Evolutionary conservation across 2,797 vertebrate genomes (phyloP), one percentile per base, ranked within the genome.

Genomic region (Salmo trutta): DNA sequence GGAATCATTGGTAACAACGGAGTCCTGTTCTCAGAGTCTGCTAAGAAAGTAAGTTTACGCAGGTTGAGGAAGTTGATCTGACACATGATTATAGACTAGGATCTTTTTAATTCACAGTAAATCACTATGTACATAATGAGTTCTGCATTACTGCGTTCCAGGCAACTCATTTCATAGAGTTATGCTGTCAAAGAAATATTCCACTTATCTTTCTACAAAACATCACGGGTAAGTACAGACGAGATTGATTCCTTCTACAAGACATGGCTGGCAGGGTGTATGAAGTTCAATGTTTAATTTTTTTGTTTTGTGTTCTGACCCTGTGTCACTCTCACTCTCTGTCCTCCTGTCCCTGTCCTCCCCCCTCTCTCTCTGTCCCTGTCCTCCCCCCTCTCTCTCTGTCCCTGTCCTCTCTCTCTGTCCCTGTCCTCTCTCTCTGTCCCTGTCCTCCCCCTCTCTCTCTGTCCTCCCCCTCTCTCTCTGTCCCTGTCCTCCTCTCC

Each of bases 1-100:
- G 98, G 98, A 89, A 98, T 99, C 85, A 95, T 99, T 89, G 98
- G 97, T 82, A 99, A 99, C 93, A 99, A 99, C 53, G 98, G 98
- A 75, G 97, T 99, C 84, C 93, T 99, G 80, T 99, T 99, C 90
- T 99, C 98, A 83, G 98, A 99, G 87, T 99, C 97, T 47, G 97
- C 97, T 59, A 99, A 98, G 93, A 99, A 99, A 94, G 97, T 95
- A 93, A 93, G 88, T 87, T 76, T 10, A 10, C 24, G 21, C 41
- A 12, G 10, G 10, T 73, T 66, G 67, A 69, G 1, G 54, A 24
- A 3, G 56, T 12, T 24, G 1, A 62, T 8, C 6, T n/a, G 19
- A 10, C 56, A 59, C 6, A 3, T 10, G n/a, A 19, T 3, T 4
- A 24, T 21, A 62, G 6, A 47, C 4, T 3, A 5, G 1, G 17